phyloP scores from a whole-genome alignment of 2,113 vertebrate genomes.

The Psilopsiagon aymara region DNA sequence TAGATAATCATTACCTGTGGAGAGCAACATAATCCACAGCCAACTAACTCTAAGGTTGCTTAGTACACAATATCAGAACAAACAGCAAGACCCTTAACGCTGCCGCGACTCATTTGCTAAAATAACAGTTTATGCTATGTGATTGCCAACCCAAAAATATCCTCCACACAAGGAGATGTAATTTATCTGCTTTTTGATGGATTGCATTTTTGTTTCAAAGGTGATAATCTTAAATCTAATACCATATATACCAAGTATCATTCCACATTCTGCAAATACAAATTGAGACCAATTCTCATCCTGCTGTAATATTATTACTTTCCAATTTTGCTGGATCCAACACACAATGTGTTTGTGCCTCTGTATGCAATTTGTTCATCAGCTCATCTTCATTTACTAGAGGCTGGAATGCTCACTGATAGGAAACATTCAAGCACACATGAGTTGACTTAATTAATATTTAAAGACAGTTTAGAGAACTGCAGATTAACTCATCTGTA shows the following conservation, averaged over 20 bases:
- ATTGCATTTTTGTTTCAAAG: neutral
- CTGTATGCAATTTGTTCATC: neutral
- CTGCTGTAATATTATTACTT: neutral
- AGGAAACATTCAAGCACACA: neutral
- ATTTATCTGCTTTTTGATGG: neutral
- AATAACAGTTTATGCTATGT: neutral
- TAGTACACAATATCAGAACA: neutral
- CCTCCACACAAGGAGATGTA: neutral
- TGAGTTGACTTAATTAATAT: neutral
- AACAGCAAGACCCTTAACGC: neutral
- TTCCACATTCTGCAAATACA: neutral
- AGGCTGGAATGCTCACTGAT: neutral
- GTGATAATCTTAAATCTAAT: neutral
- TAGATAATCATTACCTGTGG: neutral
- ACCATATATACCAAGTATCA: neutral
- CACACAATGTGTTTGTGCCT: neutral
- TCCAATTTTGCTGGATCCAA: neutral
- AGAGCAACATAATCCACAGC: neutral
- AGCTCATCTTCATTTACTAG: neutral
- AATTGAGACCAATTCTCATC: neutral
- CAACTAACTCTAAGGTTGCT: neutral
- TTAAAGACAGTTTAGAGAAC: neutral
- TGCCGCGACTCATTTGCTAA: neutral
- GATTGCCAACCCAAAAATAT: slow-evolving; percentile 1
- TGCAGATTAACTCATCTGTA: neutral